These are phyloP conservation scores for Terebella lapidaria DNA, from an alignment of 2,888 invertebrate species.

Conservation along the genomic window DNA sequence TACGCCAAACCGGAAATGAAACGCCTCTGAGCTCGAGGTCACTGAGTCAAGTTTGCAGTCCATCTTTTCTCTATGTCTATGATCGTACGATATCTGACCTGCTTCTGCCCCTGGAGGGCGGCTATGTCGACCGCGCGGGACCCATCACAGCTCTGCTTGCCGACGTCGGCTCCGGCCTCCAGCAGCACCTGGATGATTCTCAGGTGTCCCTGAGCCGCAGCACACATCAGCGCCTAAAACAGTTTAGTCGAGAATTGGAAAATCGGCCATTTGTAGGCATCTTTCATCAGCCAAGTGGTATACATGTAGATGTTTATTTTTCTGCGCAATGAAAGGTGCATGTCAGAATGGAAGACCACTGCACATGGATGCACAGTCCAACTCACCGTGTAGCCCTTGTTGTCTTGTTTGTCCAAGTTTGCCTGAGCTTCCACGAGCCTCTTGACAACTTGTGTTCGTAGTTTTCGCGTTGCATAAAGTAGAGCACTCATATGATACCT, in stretches of 20 bases:
- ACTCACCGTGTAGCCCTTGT: constrained; percentile 12
- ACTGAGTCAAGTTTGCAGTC: too few relatives aligned
- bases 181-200: constrained; percentile 3
- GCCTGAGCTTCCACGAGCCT: constrained; percentile 5
- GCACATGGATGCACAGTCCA: too few relatives aligned
- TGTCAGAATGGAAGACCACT: too few relatives aligned
- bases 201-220: constrained; percentile 2
- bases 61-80: too few relatives aligned
- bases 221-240: constrained; percentile 9
- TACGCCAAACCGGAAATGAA: too few relatives aligned
- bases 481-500: constrained; percentile 53
- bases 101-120: neutral
- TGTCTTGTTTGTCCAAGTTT: constrained; percentile 15
- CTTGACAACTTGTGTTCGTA: neutral
- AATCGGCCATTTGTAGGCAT: neutral
- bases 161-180: constrained; percentile 6
- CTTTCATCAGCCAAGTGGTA: too few relatives aligned
- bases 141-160: neutral
- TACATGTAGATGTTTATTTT: too few relatives aligned
- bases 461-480: constrained; percentile 52
- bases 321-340: too few relatives aligned
- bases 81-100: too few relatives aligned
- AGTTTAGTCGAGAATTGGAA: neutral
- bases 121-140: constrained; percentile 5
- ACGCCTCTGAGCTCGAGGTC: too few relatives aligned